phyloP scores from a whole-genome alignment of 2,797 vertebrate species.

The Sparus aurata region DNA sequence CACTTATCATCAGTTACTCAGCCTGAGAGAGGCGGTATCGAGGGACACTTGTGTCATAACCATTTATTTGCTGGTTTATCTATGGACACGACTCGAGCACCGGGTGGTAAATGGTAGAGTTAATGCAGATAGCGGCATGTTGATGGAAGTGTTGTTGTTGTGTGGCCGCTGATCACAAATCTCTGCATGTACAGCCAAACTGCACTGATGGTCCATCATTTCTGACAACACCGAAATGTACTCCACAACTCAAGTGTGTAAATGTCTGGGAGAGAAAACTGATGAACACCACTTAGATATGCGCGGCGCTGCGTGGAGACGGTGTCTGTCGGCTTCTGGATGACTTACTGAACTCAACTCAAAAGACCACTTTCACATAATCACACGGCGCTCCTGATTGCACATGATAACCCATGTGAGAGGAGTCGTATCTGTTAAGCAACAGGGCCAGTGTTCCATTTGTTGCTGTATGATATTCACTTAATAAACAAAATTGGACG shows the following conservation, averaged over 20 bases:
- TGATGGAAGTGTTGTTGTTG: constrained; percentile 48
- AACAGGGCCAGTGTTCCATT: neutral
- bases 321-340: constrained; percentile 10
- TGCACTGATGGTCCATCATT: constrained; percentile 30
- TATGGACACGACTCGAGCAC: neutral
- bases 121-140: constrained; percentile 39
- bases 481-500: constrained; percentile 5
- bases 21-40: constrained; percentile 2
- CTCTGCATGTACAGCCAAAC: constrained; percentile 21
- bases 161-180: constrained; percentile 41
- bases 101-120: constrained; percentile 21
- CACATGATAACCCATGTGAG: neutral
- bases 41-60: neutral
- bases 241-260: constrained; percentile 19
- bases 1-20: constrained; percentile 42
- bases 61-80: constrained; percentile 26
- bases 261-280: constrained; percentile 12
- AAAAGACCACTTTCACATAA: neutral
- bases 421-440: neutral
- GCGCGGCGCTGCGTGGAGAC: neutral
- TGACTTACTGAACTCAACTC: constrained; percentile 1
- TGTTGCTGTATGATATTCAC: neutral
- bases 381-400: neutral
- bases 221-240: constrained; percentile 35
- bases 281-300: constrained; percentile 18